Percentiles rank a stretch among this genome's conserved stretches.
phyloP scores from a whole-genome alignment of 1,140 invertebrate species.

The Brachionus asplanchnoidis region DNA sequence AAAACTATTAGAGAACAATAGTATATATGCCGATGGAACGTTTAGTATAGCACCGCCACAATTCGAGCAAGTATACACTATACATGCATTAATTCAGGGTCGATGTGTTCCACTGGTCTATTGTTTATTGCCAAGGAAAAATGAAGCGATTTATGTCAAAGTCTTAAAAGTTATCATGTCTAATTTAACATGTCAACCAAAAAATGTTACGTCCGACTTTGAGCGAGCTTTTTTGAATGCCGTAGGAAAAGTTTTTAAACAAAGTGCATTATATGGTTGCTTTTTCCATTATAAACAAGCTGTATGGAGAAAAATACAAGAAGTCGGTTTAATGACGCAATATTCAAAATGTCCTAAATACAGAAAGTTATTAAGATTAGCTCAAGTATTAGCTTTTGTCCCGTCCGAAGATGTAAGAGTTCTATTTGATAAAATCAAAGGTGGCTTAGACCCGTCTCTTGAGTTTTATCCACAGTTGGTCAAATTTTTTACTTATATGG shows the following conservation, averaged over 20 bases:
- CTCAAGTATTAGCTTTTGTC: neutral
- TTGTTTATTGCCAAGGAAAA: too few relatives aligned
- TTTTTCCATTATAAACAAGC: neutral
- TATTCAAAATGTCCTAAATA: neutral
- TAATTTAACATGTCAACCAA: neutral
- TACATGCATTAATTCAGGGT: too few relatives aligned
- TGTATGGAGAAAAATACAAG: too few relatives aligned
- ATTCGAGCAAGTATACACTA: too few relatives aligned
- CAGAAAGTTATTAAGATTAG: neutral
- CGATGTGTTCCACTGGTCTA: too few relatives aligned
- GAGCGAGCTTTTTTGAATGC: neutral
- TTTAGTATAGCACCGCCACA: too few relatives aligned
- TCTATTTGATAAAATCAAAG: neutral
- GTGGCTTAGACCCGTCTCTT: too few relatives aligned
- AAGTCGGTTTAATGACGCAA: neutral
- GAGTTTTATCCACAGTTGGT: too few relatives aligned
- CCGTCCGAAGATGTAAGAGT: neutral
- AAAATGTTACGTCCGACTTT: neutral
- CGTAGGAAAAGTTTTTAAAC: neutral
- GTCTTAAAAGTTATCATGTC: neutral
- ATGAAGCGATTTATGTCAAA: too few relatives aligned
- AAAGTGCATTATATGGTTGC: neutral
- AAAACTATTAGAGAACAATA: too few relatives aligned
- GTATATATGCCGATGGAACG: too few relatives aligned
- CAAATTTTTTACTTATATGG: too few relatives aligned